Conservation (phyloP, 2,888 invertebrate genomes). For the Macroteleia sp. region DNA sequence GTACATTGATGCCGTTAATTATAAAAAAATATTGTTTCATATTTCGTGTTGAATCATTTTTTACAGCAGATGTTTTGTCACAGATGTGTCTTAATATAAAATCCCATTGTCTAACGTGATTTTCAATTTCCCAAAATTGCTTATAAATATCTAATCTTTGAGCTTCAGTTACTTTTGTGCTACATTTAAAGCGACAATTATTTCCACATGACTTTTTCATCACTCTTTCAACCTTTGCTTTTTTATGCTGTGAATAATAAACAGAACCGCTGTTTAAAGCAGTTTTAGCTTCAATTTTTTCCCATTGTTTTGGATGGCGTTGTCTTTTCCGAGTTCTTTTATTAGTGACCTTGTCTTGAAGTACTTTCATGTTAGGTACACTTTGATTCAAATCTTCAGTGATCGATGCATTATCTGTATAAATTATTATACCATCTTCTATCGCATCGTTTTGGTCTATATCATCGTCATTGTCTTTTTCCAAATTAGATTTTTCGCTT, state of each 20-base stretch:
- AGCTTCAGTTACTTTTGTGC: constrained; percentile 4
- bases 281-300: constrained; percentile 1
- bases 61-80: constrained; percentile 1
- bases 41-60: constrained; percentile 3
- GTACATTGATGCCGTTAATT: neutral
- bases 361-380: too few relatives aligned
- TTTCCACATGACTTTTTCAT: constrained; percentile 4
- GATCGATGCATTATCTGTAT: too few relatives aligned
- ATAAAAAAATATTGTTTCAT: constrained; percentile 6
- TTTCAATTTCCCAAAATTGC: constrained; percentile 39
- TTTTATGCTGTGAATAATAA: neutral
- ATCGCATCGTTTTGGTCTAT: too few relatives aligned
- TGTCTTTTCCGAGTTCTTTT: too few relatives aligned
- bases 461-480: too few relatives aligned
- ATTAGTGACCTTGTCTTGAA: too few relatives aligned
- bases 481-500: too few relatives aligned
- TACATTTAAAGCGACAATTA: constrained; percentile 15
- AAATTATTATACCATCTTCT: too few relatives aligned
- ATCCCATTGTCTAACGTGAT: constrained; percentile 27
- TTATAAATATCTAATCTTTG: constrained; percentile 20
- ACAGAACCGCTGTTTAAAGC: constrained; percentile 1
- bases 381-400: too few relatives aligned
- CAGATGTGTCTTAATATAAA: constrained; percentile 13
- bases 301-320: neutral
- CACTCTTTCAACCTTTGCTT: constrained; percentile 1